phyloP scores from a whole-genome alignment of 2,888 invertebrate genomes.

The Orgyia antiqua region DNA sequence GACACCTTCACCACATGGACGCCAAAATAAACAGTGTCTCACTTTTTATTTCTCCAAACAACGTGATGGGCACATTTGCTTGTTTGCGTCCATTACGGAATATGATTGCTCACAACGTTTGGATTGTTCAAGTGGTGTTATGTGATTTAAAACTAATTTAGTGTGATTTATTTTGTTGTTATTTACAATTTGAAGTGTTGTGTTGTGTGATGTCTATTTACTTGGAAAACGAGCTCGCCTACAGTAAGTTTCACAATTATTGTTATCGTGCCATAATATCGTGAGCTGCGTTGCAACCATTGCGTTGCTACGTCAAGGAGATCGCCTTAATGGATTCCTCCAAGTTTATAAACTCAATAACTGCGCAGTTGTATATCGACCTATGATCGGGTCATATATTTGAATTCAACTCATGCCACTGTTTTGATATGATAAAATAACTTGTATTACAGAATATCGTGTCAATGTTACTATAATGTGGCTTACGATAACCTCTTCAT shows the following conservation, averaged over 20 bases:
- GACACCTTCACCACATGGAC: conserved; percentile 33
- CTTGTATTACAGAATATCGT: too few relatives aligned
- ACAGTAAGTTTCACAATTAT: conserved; percentile 43
- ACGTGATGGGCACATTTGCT: conserved; percentile 33
- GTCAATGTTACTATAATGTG: too few relatives aligned
- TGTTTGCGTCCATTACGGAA: conserved; percentile 27
- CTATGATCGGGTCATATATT: conserved; percentile 39
- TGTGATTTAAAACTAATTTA: conserved; percentile 39
- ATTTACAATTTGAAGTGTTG: conserved; percentile 27
- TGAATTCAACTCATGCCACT: conserved; percentile 46
- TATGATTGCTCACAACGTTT: conserved; percentile 38
- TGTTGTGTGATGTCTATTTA: conserved; percentile 46
- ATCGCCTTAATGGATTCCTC: conserved; percentile 55
- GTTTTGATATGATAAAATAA: conserved; percentile 35
- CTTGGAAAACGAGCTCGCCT: conserved; percentile 31
- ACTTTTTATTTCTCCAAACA: conserved; percentile 32
- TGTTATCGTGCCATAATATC: conserved; percentile 25
- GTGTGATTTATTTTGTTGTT: conserved; percentile 21
- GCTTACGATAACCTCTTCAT: too few relatives aligned
- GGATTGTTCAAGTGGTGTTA: conserved; percentile 40
- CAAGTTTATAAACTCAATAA: conserved; percentile 45
- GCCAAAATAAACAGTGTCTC: conserved; percentile 29
- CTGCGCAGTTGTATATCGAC: conserved; percentile 57
- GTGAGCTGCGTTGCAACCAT: conserved; percentile 37
- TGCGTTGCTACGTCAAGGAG: conserved; percentile 44